phyloP scores from a whole-genome alignment of 2,888 invertebrate species.

The Elysia crispata region DNA sequence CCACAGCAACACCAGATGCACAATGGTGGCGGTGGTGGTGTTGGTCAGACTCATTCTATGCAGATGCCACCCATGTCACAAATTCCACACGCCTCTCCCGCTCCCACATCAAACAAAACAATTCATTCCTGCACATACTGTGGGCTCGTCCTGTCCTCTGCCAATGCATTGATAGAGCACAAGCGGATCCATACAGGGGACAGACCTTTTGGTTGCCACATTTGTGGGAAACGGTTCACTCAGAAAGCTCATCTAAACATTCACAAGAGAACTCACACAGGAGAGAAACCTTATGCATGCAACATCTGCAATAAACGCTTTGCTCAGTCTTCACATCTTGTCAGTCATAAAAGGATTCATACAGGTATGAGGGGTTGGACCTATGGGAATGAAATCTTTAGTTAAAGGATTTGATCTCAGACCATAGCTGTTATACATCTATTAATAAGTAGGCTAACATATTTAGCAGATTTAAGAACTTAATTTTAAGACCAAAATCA shows the following conservation, averaged over 20 bases:
- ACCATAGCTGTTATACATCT: too few relatives aligned
- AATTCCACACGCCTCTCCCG: conserved; percentile 12
- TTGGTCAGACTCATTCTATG: conserved; percentile 2
- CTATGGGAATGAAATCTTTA: too few relatives aligned
- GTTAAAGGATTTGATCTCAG: too few relatives aligned
- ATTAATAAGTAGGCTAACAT: too few relatives aligned
- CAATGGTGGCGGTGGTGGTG: neutral
- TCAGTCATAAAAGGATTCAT: conserved; percentile 63
- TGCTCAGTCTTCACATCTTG: conserved; percentile 63
- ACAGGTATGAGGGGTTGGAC: conserved; percentile 41
- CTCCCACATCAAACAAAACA: conserved; percentile 31
- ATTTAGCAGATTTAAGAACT: too few relatives aligned
- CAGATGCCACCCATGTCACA: conserved; percentile 6
- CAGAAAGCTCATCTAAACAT: conserved; percentile 55
- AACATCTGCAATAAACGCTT: conserved; percentile 64
- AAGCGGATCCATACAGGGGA: conserved; percentile 50
- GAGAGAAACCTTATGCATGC: conserved; percentile 62
- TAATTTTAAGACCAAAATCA: too few relatives aligned
- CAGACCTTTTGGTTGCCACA: conserved; percentile 51
- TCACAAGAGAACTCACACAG: conserved; percentile 53
- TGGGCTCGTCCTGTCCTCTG: conserved; percentile 45
- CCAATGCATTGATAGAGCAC: conserved; percentile 50
- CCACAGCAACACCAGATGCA: neutral
- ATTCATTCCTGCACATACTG: conserved; percentile 51
- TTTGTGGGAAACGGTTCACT: conserved; percentile 53